Base-by-base conservation (phyloP, 2,797 vertebrate species). In the Characodon lateralis region DNA sequence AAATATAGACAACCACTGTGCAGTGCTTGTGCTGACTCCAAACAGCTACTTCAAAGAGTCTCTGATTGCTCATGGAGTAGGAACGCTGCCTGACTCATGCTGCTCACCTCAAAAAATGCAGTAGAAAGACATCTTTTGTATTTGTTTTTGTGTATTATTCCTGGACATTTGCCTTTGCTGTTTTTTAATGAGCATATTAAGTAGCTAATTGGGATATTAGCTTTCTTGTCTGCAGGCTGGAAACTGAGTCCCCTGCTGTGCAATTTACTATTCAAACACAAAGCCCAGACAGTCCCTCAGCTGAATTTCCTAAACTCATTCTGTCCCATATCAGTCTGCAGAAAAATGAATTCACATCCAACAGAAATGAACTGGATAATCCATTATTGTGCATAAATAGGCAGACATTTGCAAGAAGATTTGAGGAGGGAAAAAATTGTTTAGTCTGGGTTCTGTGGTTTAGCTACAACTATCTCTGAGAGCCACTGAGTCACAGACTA, bases 161-260 rank as follows among this genome's bases (percentile, higher is more conserved):
- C 78, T 80, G 88, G 78, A 89, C 84, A 80, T 88, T 92, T 90
- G 87, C 82, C 79, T 89, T 87, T 85, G 83, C 85, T 83, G 80
- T 80, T 91, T 90, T 55, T 90, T 91, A 92, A 93, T 89, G 89
- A 90, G 87, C 88, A 92, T 85, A 80, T 89, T 93, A 92, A 88
- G 90, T 78, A 86, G 87, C 85, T 93, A 93, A 93, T 92, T 94
- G 90, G 91, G 80, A 92, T 89, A 93, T 92, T 92, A 91, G 85
- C 76, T 83, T 90, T 48, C 59, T 74, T 76, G 89, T 88, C 88
- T 89, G 83, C 74, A 75, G 92, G 87, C 91, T 85, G 88, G 78
- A 89, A 89, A 89, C 78, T 72, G 86, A 16, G 77, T 89, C 77
- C 76, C 92, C 89, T 8, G 84, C 89, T 92, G 90, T 55, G 86